A percentile compares a stretch with the other conserved stretches of the same genome.
phyloP scores from a whole-genome alignment of 2,888 invertebrate genomes.

The Tolmerus cingulatus region DNA sequence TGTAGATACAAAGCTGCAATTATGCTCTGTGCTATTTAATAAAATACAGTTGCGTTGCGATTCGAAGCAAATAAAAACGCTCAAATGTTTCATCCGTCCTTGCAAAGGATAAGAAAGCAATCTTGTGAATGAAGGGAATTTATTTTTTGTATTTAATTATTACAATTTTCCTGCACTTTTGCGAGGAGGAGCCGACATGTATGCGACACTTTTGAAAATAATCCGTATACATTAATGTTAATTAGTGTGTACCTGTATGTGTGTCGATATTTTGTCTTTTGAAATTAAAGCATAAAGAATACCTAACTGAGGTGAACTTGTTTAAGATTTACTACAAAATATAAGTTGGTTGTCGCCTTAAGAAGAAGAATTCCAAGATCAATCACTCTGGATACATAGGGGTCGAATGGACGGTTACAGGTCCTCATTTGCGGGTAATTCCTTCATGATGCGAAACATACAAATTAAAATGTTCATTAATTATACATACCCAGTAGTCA shows the following conservation, averaged over 20 bases:
- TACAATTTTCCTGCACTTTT: background rate
- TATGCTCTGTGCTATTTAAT: background rate
- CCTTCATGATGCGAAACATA: slow-evolving; percentile 4
- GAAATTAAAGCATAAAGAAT: background rate
- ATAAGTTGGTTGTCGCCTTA: background rate
- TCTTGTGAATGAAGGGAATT: background rate
- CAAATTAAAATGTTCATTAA: background rate
- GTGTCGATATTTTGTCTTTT: background rate
- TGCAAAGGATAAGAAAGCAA: slow-evolving; percentile 18
- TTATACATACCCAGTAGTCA: slow-evolving; percentile 84
- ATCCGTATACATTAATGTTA: background rate
- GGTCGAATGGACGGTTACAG: background rate
- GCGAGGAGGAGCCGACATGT: background rate
- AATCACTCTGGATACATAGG: background rate
- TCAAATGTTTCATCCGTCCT: background rate
- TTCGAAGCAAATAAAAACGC: background rate
- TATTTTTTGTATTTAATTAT: background rate
- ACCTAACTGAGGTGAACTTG: background rate
- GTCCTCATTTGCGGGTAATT: background rate
- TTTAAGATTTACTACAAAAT: background rate
- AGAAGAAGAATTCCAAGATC: background rate
- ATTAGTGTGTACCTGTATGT: background rate
- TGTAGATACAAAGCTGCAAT: background rate
- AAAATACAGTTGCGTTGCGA: background rate
- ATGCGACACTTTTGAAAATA: background rate